Evolutionary conservation across 1,140 invertebrate genomes (phyloP).

Genomic region (Zaprionus tsacasi): DNA sequence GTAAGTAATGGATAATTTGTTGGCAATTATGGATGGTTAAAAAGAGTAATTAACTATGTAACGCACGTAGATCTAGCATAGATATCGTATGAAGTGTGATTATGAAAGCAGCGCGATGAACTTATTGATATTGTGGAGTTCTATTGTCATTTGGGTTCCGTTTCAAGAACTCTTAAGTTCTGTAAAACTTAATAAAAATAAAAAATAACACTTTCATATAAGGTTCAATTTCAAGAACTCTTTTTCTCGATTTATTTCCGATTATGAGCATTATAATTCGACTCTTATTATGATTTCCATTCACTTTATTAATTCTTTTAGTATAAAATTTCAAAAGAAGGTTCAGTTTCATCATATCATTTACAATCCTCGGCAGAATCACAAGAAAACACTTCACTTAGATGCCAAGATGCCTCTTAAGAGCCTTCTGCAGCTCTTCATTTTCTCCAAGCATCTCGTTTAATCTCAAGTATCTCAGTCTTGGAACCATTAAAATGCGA

Average conservation of each 20-base stretch:
- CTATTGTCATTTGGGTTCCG: background rate
- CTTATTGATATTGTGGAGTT: background rate
- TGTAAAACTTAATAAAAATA: no score
- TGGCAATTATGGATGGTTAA: conserved; percentile 40
- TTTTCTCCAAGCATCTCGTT: background rate
- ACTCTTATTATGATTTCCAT: background rate
- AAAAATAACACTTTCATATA: no score
- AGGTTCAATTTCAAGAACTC: no score
- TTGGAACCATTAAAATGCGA: conserved; percentile 14
- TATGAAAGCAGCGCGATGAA: conserved; percentile 22
- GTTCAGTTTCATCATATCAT: background rate
- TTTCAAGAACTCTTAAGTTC: no score
- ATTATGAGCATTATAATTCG: no score
- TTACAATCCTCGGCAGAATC: background rate
- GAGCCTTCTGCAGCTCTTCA: background rate
- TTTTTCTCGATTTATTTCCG: no score
- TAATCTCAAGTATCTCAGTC: conserved; percentile 11
- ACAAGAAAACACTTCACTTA: background rate
- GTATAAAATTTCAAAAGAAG: background rate
- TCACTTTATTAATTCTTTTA: background rate
- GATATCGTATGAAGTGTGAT: conserved; percentile 30
- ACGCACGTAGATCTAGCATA: conserved; percentile 6
- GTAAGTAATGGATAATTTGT: conserved; percentile 56
- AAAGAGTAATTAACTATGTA: conserved; percentile 20
- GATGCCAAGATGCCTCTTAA: background rate